Percentiles rank a stretch among this genome's conserved stretches.
These are phyloP conservation scores for Pomacea maculata DNA, from an alignment of 1,140 invertebrate species.

Conservation along the genomic window DNA sequence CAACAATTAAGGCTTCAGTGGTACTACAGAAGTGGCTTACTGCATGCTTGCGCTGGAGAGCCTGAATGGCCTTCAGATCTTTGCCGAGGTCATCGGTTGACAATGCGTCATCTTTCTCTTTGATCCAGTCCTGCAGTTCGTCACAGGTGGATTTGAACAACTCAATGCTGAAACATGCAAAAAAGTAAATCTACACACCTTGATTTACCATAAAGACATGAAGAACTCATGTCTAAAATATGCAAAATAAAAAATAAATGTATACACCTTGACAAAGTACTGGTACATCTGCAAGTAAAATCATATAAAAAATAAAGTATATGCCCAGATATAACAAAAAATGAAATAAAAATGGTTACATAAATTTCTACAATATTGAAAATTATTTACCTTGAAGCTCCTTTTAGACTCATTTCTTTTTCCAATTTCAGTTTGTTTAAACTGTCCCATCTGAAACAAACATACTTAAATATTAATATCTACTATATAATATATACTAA, in stretches of 20 bases:
- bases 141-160: conserved; percentile 80
- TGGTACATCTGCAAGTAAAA: not conserved
- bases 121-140: conserved; percentile 98
- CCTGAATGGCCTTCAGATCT: conserved; percentile 94
- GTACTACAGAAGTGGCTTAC: conserved; percentile 61
- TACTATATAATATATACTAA: not conserved
- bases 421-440: conserved; percentile 88
- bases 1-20: too few species aligned
- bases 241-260: not conserved
- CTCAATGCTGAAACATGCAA: conserved; percentile 78
- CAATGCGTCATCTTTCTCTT: conserved; percentile 92
- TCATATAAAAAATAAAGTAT: too few species aligned
- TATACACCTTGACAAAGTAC: not conserved
- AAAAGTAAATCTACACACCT: too few species aligned
- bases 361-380: not conserved
- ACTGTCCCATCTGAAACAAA: conserved; percentile 73
- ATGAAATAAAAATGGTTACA: too few species aligned
- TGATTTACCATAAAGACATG: not conserved
- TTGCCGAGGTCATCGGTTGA: conserved; percentile 96
- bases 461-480: not conserved
- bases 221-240: not conserved
- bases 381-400: conserved; percentile 77
- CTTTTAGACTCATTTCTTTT: conserved; percentile 91
- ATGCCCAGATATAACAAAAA: too few species aligned
- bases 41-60: conserved; percentile 94